Percentiles rank a stretch among this genome's conserved stretches.
These are phyloP conservation scores for Dryadula phaetusa DNA, from an alignment of 2,888 invertebrate genomes.

Conservation along the genomic window DNA sequence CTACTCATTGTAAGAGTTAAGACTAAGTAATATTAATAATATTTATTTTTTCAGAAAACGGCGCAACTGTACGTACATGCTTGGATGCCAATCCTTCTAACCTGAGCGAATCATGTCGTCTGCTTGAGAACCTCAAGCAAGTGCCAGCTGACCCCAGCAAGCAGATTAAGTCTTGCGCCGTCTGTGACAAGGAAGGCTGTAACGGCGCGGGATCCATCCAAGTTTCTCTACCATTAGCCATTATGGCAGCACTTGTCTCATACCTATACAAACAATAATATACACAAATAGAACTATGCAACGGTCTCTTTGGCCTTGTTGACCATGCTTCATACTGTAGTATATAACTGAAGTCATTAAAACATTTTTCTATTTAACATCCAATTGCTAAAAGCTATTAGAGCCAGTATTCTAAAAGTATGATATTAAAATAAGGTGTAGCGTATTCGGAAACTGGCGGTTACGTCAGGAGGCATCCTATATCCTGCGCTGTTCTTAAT, in stretches of 20 bases:
- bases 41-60: constrained; percentile 60
- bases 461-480: not conserved
- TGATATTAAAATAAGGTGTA: not conserved
- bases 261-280: constrained; percentile 72
- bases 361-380: constrained; percentile 10
- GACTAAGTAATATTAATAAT: not conserved
- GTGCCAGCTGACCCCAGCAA: constrained; percentile 48
- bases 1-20: no score
- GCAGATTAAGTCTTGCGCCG: constrained; percentile 66
- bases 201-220: constrained; percentile 73
- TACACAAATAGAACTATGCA: constrained; percentile 29
- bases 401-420: not conserved
- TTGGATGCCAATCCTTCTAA: constrained; percentile 67
- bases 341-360: not conserved
- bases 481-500: constrained; percentile 22
- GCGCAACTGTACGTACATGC: constrained; percentile 70
- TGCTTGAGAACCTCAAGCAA: constrained; percentile 54
- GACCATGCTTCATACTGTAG: constrained; percentile 38
- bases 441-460: constrained; percentile 6
- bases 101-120: constrained; percentile 63
- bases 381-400: constrained; percentile 5
- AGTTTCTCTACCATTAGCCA: constrained; percentile 67
- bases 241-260: constrained; percentile 62
- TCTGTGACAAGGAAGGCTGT: constrained; percentile 82
- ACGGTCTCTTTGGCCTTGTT: constrained; percentile 31